phyloP scores from a whole-genome alignment of 2,797 vertebrate genomes.

The Clarias laeviceps region DNA sequence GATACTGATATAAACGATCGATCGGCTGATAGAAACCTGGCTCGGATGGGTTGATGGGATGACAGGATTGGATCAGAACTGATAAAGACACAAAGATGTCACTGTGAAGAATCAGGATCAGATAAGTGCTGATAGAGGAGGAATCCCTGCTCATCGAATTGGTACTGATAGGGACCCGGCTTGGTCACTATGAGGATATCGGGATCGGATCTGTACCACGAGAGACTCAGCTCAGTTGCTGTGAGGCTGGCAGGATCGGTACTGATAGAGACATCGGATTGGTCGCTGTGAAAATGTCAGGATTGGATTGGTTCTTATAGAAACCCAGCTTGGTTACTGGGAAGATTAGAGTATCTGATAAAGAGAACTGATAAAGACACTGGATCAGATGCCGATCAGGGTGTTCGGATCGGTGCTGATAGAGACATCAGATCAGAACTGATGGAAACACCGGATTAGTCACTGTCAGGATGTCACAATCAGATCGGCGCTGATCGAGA shows the following conservation, averaged over 20 bases:
- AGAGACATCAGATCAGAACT: not conserved
- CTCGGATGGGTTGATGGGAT: too few species aligned
- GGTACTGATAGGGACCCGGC: not conserved
- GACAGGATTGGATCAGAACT: too few species aligned
- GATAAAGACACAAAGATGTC: not conserved
- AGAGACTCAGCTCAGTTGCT: not conserved
- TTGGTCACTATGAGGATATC: not conserved
- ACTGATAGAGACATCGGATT: not conserved
- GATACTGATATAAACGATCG: not conserved
- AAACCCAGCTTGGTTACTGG: not conserved
- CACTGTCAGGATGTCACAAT: not conserved
- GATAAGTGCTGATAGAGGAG: too few species aligned
- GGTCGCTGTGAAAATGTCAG: too few species aligned
- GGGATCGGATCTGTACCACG: not conserved
- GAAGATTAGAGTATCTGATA: not conserved
- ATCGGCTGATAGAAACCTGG: too few species aligned
- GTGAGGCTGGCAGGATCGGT: not conserved
- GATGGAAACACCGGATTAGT: not conserved
- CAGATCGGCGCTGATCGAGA: not conserved
- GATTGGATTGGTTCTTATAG: too few species aligned
- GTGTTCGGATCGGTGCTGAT: not conserved
- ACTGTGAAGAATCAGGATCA: too few species aligned
- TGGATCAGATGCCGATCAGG: too few species aligned
- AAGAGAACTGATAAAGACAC: not conserved
- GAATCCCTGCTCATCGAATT: too few species aligned